Evolutionary conservation across 2,113 vertebrate species (phyloP), one percentile per base, ranked within the genome.

Genomic region (Cygnus buccinator): DNA sequence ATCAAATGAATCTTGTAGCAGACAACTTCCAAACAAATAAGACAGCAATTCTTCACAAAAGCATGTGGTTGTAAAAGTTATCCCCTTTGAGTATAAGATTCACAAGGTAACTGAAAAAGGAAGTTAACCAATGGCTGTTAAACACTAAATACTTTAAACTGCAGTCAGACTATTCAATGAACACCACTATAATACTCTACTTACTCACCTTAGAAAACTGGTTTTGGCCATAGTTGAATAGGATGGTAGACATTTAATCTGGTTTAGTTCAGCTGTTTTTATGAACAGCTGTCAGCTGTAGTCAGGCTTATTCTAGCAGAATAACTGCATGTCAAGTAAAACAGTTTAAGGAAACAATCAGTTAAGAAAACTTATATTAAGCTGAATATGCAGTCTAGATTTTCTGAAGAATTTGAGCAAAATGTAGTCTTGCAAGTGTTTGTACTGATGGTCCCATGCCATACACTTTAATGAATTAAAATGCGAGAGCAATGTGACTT

Each of bases 21-120:
- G 13, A 35, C 10, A 55, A 66, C 28, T 18, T 50, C 0, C 0
- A 35, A 62, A 39, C 54, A 70, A 89, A 0, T 2, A 29, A 68
- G 21, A 41, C 1, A 15, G 10, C 3, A 41, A 46, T 17, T 54
- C 20, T 62, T 81, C 21, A 58, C 13, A 28, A 73, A 35, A 12
- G 28, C 13, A 4, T 0, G 7, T 21, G 10, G 18, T 19, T 46
- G 31, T n/a, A 23, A 77, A 68, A 66, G 33, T n/a, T 18, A 58
- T 43, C 67, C 59, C 23, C 31, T 71, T 41, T 31, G 50, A 74
- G 67, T 7, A 1, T 1, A 33, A 85, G 29, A 58, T 16, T 74
- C 29, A 43, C 29, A 55, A 67, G 29, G 31, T 54, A 61, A 59
- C 23, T 58, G 50, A 75, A 71, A 15, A 70, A 55, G 22, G 59